Percentiles rank a stretch among this genome's conserved stretches.
Conservation (phyloP, 2,888 invertebrate species). For the Coenonympha glycerion region DNA sequence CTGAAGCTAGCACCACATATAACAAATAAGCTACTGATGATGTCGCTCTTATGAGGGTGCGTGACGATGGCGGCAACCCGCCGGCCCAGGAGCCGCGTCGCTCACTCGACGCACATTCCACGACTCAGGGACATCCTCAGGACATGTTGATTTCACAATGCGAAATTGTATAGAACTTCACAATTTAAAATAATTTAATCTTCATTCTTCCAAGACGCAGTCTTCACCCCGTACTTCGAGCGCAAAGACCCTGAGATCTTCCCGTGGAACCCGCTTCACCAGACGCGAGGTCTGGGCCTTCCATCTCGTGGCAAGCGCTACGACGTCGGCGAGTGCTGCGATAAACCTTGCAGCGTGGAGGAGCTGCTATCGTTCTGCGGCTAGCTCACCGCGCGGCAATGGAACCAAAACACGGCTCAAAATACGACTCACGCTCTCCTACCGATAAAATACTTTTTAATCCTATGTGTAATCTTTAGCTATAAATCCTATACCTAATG, state of each 20-base stretch:
- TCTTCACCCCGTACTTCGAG: slow-evolving; percentile 43
- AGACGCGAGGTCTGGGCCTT: slow-evolving; percentile 36
- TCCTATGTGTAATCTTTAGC: neutral
- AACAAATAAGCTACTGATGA: slow-evolving; percentile 23
- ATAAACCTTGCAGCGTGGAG: slow-evolving; percentile 46
- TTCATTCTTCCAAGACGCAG: slow-evolving; percentile 33
- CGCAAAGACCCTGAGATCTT: slow-evolving; percentile 39
- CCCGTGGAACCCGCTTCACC: slow-evolving; percentile 44
- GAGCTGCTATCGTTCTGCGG: slow-evolving; percentile 50
- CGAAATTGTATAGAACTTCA: too few species aligned
- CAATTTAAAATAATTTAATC: neutral
- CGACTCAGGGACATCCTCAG: too few species aligned
- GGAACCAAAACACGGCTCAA: slow-evolving; percentile 5
- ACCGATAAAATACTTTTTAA: neutral
- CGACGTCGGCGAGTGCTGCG: slow-evolving; percentile 53
- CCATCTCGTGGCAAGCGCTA: slow-evolving; percentile 41
- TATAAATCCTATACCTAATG: neutral
- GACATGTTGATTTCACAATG: too few species aligned
- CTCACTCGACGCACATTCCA: too few species aligned
- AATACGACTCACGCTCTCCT: slow-evolving; percentile 6
- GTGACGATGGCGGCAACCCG: slow-evolving; percentile 39
- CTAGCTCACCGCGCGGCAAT: neutral
- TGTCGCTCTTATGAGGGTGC: slow-evolving; percentile 34
- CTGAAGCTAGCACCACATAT: slow-evolving; percentile 34
- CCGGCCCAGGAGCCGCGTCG: slow-evolving; percentile 35